Base-by-base conservation (phyloP, 2,113 vertebrate species). In the Cyprinodon variegatus region DNA sequence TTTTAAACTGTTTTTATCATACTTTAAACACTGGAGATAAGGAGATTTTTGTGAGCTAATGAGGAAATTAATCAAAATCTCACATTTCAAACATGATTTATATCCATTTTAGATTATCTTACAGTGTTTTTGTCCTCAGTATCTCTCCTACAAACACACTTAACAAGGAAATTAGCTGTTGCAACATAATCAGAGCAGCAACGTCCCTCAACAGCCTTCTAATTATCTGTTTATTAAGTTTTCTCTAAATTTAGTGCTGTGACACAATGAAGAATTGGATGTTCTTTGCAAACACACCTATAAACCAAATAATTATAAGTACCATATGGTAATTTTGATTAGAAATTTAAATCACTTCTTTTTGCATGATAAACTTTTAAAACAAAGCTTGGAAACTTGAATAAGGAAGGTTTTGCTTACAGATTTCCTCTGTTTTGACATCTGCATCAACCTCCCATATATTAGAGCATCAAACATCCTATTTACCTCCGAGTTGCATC, bases 191-290 rank as follows among this genome's bases (percentile, higher is more conserved):
- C 53, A 53, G 69, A 70, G 68, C 65, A 78, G 72, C 86, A 69
- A 81, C 79, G 45, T 74, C 81, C 84, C 79, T 78, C 78, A 75
- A 69, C 69, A 77, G 70, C 46, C 65, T 77, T 79, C 79, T 87
- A 87, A 89, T 86, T 66, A 74, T 10, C 57, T 72, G 70, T 84
- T 90, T 78, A 87, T 87, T 75, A 74, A 41, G 65, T 78, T 68
- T 86, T 57, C 62, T 59, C 39, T 79, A 57, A 40, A 65, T 77
- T 39, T 40, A 53, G 72, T 78, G 29, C 43, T 81, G 73, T 59
- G 48, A 70, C 65, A 53, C 63, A 76, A 68, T 83, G 60, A 70
- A 76, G 4, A 69, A 70, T 36, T 70, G 45, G 43, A 59, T 57
- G 59, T 77, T 61, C 13, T 60, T 71, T 14, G 46, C 40, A 71